These are phyloP conservation scores for Auanema sp. DNA, from an alignment of 2,888 invertebrate species.

Conservation along the genomic window DNA sequence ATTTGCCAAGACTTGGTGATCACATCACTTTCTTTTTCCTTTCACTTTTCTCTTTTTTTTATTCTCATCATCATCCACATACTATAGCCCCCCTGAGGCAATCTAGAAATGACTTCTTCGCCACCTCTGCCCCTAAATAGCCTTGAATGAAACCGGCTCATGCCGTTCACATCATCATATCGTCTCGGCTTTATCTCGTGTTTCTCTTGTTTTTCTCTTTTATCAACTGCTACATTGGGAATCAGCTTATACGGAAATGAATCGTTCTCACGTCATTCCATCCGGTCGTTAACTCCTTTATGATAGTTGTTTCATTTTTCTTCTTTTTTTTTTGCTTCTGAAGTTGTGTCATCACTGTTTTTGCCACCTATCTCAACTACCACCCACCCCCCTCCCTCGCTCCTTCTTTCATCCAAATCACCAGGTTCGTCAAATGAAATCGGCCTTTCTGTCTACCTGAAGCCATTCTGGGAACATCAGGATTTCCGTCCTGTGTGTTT, in stretches of 20 bases:
- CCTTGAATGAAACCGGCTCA: too few relatives aligned
- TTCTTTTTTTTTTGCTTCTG: background rate
- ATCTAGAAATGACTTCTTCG: too few relatives aligned
- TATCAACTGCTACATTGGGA: too few relatives aligned
- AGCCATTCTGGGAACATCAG: background rate
- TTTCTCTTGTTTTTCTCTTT: too few relatives aligned
- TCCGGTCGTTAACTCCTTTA: too few relatives aligned
- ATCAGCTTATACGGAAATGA: too few relatives aligned
- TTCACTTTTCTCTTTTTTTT: conserved; percentile 18
- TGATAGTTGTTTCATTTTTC: too few relatives aligned
- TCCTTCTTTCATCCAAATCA: background rate
- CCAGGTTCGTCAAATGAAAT: background rate
- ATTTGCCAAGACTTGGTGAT: conserved; percentile 1
- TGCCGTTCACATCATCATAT: too few relatives aligned
- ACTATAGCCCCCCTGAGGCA: background rate
- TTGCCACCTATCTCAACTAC: background rate
- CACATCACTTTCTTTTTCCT: conserved; percentile 13
- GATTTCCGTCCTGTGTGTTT: background rate
- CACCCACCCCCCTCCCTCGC: conserved; percentile 1
- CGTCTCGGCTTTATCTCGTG: too few relatives aligned
- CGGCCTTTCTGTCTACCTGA: background rate
- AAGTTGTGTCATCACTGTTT: too few relatives aligned
- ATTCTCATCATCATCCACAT: conserved; percentile 4
- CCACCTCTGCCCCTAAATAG: too few relatives aligned
- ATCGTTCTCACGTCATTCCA: too few relatives aligned